A percentile compares a stretch with the other conserved stretches of the same genome.
Evolutionary conservation across 2,888 invertebrate genomes (phyloP).

Genomic region (Quadroppia sp.): DNA sequence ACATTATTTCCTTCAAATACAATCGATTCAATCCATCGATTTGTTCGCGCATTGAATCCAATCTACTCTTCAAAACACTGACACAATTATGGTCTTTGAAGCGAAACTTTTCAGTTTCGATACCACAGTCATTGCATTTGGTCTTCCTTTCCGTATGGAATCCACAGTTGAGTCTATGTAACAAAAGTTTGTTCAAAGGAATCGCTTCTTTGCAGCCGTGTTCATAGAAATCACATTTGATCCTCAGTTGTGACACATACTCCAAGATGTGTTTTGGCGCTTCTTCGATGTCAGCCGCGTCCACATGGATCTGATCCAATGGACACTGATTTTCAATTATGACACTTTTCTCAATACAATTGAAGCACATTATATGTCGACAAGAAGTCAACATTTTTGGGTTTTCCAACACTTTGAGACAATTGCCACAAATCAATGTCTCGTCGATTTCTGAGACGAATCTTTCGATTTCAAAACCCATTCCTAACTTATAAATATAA

Average conservation of each 20-base stretch:
- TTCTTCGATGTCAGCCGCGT: not conserved
- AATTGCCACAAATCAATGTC: not conserved
- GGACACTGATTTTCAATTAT: conserved; percentile 26
- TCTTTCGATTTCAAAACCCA: conserved; percentile 15
- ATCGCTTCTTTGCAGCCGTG: conserved; percentile 13
- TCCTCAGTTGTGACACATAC: not conserved
- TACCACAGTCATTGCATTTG: not conserved
- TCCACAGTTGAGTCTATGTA: conserved; percentile 18
- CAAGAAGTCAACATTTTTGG: conserved; percentile 14
- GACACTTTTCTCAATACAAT: conserved; percentile 17
- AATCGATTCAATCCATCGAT: not conserved
- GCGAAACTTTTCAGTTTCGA: not conserved
- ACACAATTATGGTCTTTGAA: not conserved
- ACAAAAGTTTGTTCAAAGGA: not conserved
- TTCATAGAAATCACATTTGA: conserved; percentile 17
- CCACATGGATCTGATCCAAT: not conserved
- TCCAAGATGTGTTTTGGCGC: not conserved
- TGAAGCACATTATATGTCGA: conserved; percentile 15
- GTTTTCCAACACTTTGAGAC: conserved; percentile 13
- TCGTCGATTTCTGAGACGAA: conserved; percentile 8
- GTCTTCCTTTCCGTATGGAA: conserved; percentile 18
- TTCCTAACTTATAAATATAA: not conserved
- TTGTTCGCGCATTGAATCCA: not conserved
- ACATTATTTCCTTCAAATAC: not conserved
- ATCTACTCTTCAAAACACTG: not conserved